Percentiles rank a stretch among this genome's conserved stretches.
Conservation (phyloP, 2,888 invertebrate species). For the Uropetala carovei region DNA sequence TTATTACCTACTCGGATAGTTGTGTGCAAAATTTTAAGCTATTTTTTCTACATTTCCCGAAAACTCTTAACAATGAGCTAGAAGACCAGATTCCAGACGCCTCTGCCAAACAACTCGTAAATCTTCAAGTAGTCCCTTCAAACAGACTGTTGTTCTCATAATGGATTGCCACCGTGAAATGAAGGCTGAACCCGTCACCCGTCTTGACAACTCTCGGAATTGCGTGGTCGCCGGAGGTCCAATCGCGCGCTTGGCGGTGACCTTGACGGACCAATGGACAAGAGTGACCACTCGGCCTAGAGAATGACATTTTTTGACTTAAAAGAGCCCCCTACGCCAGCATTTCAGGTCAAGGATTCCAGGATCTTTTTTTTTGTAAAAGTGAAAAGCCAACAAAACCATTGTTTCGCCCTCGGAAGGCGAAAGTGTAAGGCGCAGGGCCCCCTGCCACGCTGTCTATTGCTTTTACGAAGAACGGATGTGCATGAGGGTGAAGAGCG, state of each 20-base stretch:
- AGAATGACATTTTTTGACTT: background rate
- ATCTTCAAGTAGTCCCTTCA: constrained; percentile 31
- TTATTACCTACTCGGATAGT: too few species aligned
- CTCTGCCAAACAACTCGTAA: constrained; percentile 50
- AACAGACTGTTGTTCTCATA: constrained; percentile 31
- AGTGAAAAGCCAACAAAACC: constrained; percentile 33
- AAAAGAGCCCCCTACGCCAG: background rate
- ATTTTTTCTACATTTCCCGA: background rate
- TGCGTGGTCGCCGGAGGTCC: constrained; percentile 49
- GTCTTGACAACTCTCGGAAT: background rate
- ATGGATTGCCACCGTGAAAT: constrained; percentile 55
- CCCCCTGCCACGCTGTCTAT: too few species aligned
- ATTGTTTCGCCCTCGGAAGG: constrained; percentile 2
- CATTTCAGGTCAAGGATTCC: constrained; percentile 52
- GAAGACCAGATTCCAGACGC: background rate
- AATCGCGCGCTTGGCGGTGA: background rate
- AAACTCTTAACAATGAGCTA: background rate
- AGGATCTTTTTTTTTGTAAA: constrained; percentile 18
- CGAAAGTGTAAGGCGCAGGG: constrained; percentile 46
- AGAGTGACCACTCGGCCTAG: background rate
- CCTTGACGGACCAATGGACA: constrained; percentile 8
- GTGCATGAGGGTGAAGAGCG: background rate
- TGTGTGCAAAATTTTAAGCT: too few species aligned
- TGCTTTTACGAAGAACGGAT: constrained; percentile 10
- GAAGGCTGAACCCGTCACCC: background rate